Evolutionary conservation across 1,140 invertebrate genomes (phyloP), one percentile per base, ranked within the genome.

Genomic region (Drosophila seguyi): DNA sequence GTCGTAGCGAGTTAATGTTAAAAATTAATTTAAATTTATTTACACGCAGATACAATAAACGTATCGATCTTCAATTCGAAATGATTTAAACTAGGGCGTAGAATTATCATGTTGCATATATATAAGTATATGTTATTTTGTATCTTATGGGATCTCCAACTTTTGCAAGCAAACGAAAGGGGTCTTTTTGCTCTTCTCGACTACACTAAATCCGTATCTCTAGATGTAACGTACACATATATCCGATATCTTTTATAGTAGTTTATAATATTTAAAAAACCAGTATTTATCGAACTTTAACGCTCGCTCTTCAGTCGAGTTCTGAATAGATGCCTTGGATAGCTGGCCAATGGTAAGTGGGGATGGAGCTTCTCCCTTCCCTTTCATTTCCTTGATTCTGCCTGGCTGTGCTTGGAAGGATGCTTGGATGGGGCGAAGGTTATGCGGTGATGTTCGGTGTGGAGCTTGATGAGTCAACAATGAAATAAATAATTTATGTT

Each of bases 401-500:
- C 16, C 31, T 52, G 45, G 66, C 25, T 31, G 38, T 50, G 34
- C 16, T 10, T 45, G 60, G 52, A 53, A 53, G 52, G 31, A 22
- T 38, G 52, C 20, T 16, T 27, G 48, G 31, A 34, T 61, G 47
- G 18, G 6, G 36, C 50, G 65, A 66, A 47, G 48, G 63, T 53
- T 42, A 38, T 29, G 47, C 52, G 45, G 22, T 67, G 67, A 42
- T 39, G 60, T 65, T 39, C 18, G 25, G 61, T 25, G 39, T 22
- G 65, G 50, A 39, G 27, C 38, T 55, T 31, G 75, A 87, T 90
- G 85, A 81, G 81, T 81, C 80, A 72, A 78, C 62, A 85, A 88
- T 88, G 85, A 90, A 90, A 90, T 90, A 90, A 90, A 90, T 90
- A 90, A 90, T 67, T 90, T 75, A 85, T 90, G 81, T 81, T 77